Conservation (phyloP, 2,888 invertebrate genomes). For the Teleiodes luculella region DNA sequence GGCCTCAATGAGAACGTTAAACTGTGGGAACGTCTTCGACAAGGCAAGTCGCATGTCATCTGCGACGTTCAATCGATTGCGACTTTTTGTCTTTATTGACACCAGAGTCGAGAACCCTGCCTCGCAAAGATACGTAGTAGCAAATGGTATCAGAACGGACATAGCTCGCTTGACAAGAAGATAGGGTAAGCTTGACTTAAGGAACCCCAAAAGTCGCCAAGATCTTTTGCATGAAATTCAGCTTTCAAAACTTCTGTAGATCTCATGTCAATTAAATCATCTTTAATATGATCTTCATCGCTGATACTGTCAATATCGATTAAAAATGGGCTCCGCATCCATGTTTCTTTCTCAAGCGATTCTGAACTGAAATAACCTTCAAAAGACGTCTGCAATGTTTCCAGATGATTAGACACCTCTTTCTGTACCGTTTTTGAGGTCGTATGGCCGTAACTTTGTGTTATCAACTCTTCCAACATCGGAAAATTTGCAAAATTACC, state of each 20-base stretch:
- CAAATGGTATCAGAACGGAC: constrained; percentile 23
- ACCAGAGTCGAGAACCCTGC: constrained; percentile 21
- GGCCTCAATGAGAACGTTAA: constrained; percentile 14
- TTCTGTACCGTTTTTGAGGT: constrained; percentile 8
- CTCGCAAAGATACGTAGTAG: constrained; percentile 24
- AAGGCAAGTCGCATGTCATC: constrained; percentile 22
- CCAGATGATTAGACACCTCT: constrained; percentile 18
- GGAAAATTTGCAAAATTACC: constrained; percentile 12
- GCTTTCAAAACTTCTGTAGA: constrained; percentile 13
- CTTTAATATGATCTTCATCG: constrained; percentile 18
- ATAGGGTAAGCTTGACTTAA: constrained; percentile 22
- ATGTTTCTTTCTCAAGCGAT: constrained; percentile 17
- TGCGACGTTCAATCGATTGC: constrained; percentile 16
- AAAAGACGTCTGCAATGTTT: constrained; percentile 19
- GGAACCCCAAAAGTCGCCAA: constrained; percentile 16
- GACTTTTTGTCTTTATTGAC: constrained; percentile 21
- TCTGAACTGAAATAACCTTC: constrained; percentile 18
- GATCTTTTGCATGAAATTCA: constrained; percentile 12
- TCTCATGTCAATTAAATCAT: constrained; percentile 16
- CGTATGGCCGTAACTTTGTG: constrained; percentile 4
- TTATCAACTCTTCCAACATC: constrained; percentile 12
- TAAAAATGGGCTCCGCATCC: constrained; percentile 20
- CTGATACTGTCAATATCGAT: constrained; percentile 16
- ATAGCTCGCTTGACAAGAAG: constrained; percentile 20
- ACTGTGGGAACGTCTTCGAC: constrained; percentile 16